Conservation (phyloP, 2,888 invertebrate species). For the Caenorhabditis becei region DNA sequence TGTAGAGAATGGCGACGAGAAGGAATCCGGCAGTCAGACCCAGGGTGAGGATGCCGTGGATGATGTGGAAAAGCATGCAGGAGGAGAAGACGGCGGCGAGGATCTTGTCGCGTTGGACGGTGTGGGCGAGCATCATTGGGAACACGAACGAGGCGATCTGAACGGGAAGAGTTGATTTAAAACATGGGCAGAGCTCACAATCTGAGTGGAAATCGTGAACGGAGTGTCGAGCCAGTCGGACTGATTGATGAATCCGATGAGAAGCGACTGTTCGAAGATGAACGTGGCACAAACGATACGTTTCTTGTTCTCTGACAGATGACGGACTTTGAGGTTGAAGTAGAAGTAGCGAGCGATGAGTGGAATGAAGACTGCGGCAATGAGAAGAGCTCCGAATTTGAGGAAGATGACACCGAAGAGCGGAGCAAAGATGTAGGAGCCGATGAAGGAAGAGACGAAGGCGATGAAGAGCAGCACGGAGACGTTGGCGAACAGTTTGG, state of each 20-base stretch:
- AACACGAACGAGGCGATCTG: slow-evolving; percentile 43
- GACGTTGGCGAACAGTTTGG: slow-evolving; percentile 30
- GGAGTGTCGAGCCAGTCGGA: slow-evolving; percentile 36
- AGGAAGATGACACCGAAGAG: slow-evolving; percentile 37
- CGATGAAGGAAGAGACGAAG: slow-evolving; percentile 36
- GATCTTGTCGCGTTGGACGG: slow-evolving; percentile 28
- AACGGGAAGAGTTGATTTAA: too few relatives aligned
- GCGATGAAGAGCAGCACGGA: slow-evolving; percentile 30
- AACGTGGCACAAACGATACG: slow-evolving; percentile 29
- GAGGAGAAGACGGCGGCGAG: slow-evolving; percentile 24
- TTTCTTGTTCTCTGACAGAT: slow-evolving; percentile 24
- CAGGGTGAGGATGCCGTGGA: slow-evolving; percentile 7
- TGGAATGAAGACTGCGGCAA: slow-evolving; percentile 30
- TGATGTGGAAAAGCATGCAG: slow-evolving; percentile 18
- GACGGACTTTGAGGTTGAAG: slow-evolving; percentile 18
- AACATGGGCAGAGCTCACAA: slow-evolving; percentile 16
- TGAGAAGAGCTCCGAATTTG: slow-evolving; percentile 42
- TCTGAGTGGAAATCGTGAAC: slow-evolving; percentile 15
- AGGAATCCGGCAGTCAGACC: slow-evolving; percentile 25
- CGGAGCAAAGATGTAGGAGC: slow-evolving; percentile 37
- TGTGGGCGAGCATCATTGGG: slow-evolving; percentile 22
- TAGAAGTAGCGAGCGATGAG: slow-evolving; percentile 23
- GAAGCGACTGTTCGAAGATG: slow-evolving; percentile 30
- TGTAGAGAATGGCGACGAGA: slow-evolving; percentile 28
- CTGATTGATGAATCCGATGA: slow-evolving; percentile 52